A percentile compares a stretch with the other conserved stretches of the same genome.
These are phyloP conservation scores for Acrobasis consociella DNA, from an alignment of 2,888 invertebrate species.

Conservation along the genomic window DNA sequence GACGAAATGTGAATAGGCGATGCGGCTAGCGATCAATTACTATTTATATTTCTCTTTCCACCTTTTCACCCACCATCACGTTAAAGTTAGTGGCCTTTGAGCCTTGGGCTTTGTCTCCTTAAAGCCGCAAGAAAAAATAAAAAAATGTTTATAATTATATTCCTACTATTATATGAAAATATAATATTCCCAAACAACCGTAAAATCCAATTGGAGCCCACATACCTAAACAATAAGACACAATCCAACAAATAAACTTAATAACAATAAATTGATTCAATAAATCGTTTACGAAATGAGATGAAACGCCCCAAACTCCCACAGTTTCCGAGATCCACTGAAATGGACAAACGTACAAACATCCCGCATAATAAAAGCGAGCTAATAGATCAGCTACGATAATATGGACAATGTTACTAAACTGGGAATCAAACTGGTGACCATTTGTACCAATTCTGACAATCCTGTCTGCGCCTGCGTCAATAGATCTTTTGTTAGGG, in stretches of 20 bases:
- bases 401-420: slow-evolving; percentile 57
- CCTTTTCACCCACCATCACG: too few species aligned
- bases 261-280: slow-evolving; percentile 18
- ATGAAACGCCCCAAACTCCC: slow-evolving; percentile 30
- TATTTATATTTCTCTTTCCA: too few species aligned
- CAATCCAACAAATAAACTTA: slow-evolving; percentile 16
- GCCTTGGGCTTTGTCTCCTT: too few species aligned
- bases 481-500: slow-evolving; percentile 55
- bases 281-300: slow-evolving; percentile 15
- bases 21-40: too few species aligned
- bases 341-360: slow-evolving; percentile 64
- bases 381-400: slow-evolving; percentile 39
- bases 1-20: too few species aligned
- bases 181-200: slow-evolving; percentile 13
- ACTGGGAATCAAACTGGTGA: slow-evolving; percentile 57
- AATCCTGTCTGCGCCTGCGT: slow-evolving; percentile 41
- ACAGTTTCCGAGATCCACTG: slow-evolving; percentile 46
- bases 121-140: too few species aligned
- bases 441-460: slow-evolving; percentile 61
- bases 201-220: slow-evolving; percentile 14
- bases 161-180: slow-evolving; percentile 1
- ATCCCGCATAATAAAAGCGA: slow-evolving; percentile 67
- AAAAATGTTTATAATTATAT: too few species aligned
- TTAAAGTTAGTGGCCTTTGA: too few species aligned
- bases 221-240: slow-evolving; percentile 1